These are phyloP conservation scores for Nannoperca obscura DNA, from an alignment of 2,797 vertebrate genomes.

Conservation along the genomic window DNA sequence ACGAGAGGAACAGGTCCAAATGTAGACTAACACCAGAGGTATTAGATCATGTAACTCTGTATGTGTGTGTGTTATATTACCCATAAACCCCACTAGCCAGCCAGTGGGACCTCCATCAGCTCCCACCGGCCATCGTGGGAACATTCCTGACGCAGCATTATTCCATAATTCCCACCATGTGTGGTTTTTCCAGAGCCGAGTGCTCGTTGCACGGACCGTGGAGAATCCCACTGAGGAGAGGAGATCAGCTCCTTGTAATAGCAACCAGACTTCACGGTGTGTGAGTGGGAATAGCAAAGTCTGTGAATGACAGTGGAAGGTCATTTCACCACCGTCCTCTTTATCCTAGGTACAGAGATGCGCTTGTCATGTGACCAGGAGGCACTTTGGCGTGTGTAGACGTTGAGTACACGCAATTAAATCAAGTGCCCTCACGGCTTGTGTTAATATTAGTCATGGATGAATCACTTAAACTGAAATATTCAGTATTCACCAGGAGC, in stretches of 20 bases:
- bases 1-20: slow-evolving; percentile 39
- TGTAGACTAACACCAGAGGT: slow-evolving; percentile 27
- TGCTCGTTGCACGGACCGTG: slow-evolving; percentile 52
- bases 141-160: slow-evolving; percentile 84
- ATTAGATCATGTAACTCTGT: slow-evolving; percentile 51
- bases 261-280: slow-evolving; percentile 50
- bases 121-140: slow-evolving; percentile 81
- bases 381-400: neutral
- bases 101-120: slow-evolving; percentile 64
- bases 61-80: slow-evolving; percentile 69
- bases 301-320: slow-evolving; percentile 2
- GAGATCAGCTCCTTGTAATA: slow-evolving; percentile 74
- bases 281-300: slow-evolving; percentile 4
- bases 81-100: slow-evolving; percentile 64
- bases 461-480: neutral
- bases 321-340: neutral
- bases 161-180: slow-evolving; percentile 85
- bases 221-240: slow-evolving; percentile 74
- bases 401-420: neutral
- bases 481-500: neutral
- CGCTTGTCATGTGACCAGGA: neutral
- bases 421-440: neutral
- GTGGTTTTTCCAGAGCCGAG: slow-evolving; percentile 69
- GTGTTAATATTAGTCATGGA: slow-evolving; percentile 12
- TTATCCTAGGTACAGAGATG: neutral